A percentile compares a stretch with the other conserved stretches of the same genome.
Conservation (phyloP, 2,888 invertebrate species). For the Leptothorax acervorum region DNA sequence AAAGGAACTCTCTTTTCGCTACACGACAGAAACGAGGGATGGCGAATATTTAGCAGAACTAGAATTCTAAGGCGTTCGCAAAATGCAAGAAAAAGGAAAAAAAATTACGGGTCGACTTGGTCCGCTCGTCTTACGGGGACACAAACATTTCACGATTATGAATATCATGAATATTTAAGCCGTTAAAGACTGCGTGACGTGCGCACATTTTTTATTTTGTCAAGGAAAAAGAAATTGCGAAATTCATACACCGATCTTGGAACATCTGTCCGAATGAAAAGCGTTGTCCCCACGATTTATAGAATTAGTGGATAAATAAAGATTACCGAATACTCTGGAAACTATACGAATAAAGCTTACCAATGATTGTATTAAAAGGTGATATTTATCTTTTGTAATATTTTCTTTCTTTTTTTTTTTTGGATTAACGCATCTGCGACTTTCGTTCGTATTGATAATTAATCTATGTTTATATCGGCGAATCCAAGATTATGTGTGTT, state of each 20-base stretch:
- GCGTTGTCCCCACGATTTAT: conserved; percentile 77
- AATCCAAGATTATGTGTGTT: conserved; percentile 36
- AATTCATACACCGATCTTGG: conserved; percentile 64
- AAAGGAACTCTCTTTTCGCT: conserved; percentile 51
- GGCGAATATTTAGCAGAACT: conserved; percentile 56
- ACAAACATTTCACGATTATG: conserved; percentile 30
- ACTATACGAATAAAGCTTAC: conserved; percentile 83
- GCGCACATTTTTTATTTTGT: conserved; percentile 55
- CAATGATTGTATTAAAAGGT: conserved; percentile 81
- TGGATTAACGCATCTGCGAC: neutral
- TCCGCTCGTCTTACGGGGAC: conserved; percentile 64
- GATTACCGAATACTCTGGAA: conserved; percentile 82
- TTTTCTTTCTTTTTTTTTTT: conserved; percentile 2
- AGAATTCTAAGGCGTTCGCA: conserved; percentile 59
- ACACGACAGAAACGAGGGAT: conserved; percentile 40
- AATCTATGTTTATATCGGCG: conserved; percentile 22
- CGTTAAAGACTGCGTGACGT: conserved; percentile 39
- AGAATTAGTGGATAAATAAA: conserved; percentile 81
- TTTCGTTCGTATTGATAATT: conserved; percentile 19
- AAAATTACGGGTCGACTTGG: conserved; percentile 8
- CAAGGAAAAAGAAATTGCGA: conserved; percentile 53
- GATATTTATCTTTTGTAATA: conserved; percentile 52
- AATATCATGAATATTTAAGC: conserved; percentile 2
- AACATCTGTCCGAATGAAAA: conserved; percentile 62
- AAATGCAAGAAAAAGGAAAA: conserved; percentile 32